Conservation (phyloP, 1,140 invertebrate genomes). For the Mya arenaria region DNA sequence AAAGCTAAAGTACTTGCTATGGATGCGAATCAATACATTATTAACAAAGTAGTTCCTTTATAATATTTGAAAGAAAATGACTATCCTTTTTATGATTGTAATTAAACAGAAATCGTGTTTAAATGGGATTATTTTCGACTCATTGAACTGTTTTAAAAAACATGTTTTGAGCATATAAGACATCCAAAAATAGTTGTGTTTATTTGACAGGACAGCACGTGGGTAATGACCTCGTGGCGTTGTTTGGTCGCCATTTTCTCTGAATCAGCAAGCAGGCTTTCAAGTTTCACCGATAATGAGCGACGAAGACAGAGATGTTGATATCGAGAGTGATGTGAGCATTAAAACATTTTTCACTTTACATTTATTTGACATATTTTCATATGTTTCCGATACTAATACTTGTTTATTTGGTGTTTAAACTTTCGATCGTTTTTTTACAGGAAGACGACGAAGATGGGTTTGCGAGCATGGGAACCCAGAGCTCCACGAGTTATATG, state of each 20-base stretch:
- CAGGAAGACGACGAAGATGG: constrained; percentile 74
- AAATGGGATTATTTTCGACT: too few species aligned
- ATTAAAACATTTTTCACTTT: constrained; percentile 1
- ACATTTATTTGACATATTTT: constrained; percentile 4
- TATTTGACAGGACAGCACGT: constrained; percentile 67
- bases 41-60: too few species aligned
- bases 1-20: too few species aligned
- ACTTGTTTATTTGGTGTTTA: neutral
- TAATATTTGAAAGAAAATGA: too few species aligned
- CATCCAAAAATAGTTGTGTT: too few species aligned
- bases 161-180: too few species aligned
- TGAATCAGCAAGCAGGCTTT: constrained; percentile 22
- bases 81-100: too few species aligned
- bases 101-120: too few species aligned
- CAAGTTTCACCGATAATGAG: constrained; percentile 84
- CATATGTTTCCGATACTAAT: neutral
- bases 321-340: constrained; percentile 95
- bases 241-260: constrained; percentile 77
- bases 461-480: constrained; percentile 45
- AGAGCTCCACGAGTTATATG: constrained; percentile 65
- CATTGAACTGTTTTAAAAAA: too few species aligned
- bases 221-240: constrained; percentile 75
- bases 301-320: constrained; percentile 94
- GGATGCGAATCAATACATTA: too few species aligned
- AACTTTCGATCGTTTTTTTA: constrained; percentile 55